Conservation (phyloP, 2,113 vertebrate species). For the Girardinichthys multiradiatus region DNA sequence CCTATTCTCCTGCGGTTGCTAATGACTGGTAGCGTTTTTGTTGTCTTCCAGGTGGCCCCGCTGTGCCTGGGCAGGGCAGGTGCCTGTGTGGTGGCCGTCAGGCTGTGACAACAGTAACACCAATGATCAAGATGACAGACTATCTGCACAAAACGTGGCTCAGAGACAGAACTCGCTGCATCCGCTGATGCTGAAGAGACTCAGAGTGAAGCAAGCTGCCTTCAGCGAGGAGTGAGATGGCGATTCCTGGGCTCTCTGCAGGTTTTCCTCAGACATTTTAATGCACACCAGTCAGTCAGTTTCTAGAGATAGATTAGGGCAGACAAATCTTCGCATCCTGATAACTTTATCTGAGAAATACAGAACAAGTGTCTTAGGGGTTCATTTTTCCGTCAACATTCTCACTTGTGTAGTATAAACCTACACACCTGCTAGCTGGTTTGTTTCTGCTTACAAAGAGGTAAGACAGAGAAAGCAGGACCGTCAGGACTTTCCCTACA, state of each 20-base stretch:
- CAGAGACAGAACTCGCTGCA: background rate
- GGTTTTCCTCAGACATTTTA: slow-evolving; percentile 22
- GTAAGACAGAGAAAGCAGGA: slow-evolving; percentile 26
- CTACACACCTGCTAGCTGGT: slow-evolving; percentile 36
- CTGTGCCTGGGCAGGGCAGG: slow-evolving; percentile 95
- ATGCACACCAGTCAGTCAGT: background rate
- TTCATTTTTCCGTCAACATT: slow-evolving; percentile 22
- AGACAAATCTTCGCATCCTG: slow-evolving; percentile 8
- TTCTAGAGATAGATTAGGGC: slow-evolving; percentile 2
- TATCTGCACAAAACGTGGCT: background rate
- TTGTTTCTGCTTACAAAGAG: slow-evolving; percentile 54
- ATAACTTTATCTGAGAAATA: slow-evolving; percentile 33
- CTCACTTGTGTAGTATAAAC: slow-evolving; percentile 15
- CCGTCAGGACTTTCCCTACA: slow-evolving; percentile 48
- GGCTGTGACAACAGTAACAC: slow-evolving; percentile 77
- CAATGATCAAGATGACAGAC: background rate
- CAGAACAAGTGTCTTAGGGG: slow-evolving; percentile 42
- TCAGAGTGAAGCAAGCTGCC: background rate
- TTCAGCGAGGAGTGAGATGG: background rate
- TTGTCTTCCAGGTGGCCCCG: slow-evolving; percentile 86
- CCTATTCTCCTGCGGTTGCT: background rate
- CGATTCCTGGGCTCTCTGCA: background rate
- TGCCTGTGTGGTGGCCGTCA: slow-evolving; percentile 93
- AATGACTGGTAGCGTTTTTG: background rate
- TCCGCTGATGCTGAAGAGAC: background rate